Conservation (phyloP, 1,140 invertebrate species). For the Himalopsyche phryganea region DNA sequence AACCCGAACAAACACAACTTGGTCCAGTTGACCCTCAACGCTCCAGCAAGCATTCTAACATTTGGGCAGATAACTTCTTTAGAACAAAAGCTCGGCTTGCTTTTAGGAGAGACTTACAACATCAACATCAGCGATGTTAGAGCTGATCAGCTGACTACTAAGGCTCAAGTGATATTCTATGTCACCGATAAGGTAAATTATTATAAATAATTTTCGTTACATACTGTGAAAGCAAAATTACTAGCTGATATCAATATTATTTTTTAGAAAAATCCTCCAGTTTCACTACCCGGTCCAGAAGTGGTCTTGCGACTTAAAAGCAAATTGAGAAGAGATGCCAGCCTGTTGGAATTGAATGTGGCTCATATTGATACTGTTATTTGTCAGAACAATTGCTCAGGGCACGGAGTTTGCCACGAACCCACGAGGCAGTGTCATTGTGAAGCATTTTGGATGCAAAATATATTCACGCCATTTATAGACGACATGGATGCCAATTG, state of each 20-base stretch:
- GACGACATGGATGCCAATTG: conserved; percentile 54
- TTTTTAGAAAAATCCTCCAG: conserved; percentile 45
- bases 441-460: conserved; percentile 95
- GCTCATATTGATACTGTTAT: conserved; percentile 73
- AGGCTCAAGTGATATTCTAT: conserved; percentile 50
- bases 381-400: conserved; percentile 92
- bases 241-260: too few relatives aligned
- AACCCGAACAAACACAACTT: conserved; percentile 72
- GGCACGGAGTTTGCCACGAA: conserved; percentile 85
- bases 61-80: conserved; percentile 71
- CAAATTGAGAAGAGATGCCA: conserved; percentile 66
- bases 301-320: conserved; percentile 62
- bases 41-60: conserved; percentile 68
- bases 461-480: conserved; percentile 50
- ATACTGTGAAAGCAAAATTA: too few relatives aligned
- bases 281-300: conserved; percentile 52
- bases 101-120: conserved; percentile 66
- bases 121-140: conserved; percentile 62
- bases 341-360: conserved; percentile 71
- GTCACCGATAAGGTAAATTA: conserved; percentile 44
- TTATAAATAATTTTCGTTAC: background rate
- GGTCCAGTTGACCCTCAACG: conserved; percentile 76
- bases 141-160: conserved; percentile 55
- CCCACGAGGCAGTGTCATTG: conserved; percentile 81
- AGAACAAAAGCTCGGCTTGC: conserved; percentile 69